Conservation (phyloP, 1,140 invertebrate genomes). For the Trissolcus basalis region DNA sequence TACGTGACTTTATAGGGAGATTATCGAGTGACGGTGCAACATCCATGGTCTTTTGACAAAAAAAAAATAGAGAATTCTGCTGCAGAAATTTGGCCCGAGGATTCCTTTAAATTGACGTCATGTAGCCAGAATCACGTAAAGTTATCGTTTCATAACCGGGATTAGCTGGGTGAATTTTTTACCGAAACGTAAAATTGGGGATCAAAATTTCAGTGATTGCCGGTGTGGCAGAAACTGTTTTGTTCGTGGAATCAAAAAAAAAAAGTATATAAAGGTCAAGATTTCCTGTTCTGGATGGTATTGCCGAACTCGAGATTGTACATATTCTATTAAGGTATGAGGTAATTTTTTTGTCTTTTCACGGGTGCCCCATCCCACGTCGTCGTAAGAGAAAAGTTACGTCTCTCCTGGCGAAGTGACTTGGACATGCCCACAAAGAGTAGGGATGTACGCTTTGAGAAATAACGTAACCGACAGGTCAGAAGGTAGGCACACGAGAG, state of each 20-base stretch:
- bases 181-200: too few relatives aligned
- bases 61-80: too few relatives aligned
- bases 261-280: neutral
- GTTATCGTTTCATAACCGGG: neutral
- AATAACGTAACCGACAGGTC: conserved; percentile 51
- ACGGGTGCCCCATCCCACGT: neutral
- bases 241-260: neutral
- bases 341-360: conserved; percentile 29
- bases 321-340: conserved; percentile 10
- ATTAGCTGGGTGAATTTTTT: neutral
- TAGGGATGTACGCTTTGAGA: conserved; percentile 30
- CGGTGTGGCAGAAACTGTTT: neutral
- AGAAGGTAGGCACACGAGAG: conserved; percentile 30
- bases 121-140: neutral
- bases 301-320: neutral
- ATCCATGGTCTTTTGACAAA: neutral
- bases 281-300: too few relatives aligned
- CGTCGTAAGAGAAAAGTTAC: conserved; percentile 6
- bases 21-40: conserved; percentile 17
- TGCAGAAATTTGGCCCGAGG: too few relatives aligned
- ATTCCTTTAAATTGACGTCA: too few relatives aligned
- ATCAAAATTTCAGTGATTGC: neutral
- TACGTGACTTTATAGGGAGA: conserved; percentile 38
- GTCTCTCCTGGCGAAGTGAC: conserved; percentile 28
- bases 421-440: conserved; percentile 25